Conservation (phyloP, 2,113 vertebrate species). For the Cynoglossus semilaevis region DNA sequence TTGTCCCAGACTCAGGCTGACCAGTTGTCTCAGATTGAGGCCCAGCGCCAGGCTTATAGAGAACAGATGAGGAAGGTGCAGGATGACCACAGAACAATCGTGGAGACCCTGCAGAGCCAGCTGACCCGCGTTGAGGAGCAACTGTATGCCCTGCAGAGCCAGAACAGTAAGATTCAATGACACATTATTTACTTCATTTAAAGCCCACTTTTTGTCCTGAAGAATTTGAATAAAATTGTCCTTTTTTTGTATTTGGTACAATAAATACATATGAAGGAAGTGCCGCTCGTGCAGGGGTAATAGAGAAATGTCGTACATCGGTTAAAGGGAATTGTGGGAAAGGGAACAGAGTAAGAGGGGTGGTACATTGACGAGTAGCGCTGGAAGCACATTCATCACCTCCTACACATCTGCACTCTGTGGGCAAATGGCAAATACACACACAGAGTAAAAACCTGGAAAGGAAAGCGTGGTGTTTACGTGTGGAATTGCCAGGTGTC, state of each 20-base stretch:
- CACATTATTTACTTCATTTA: neutral
- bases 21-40: slow-evolving; percentile 83
- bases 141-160: slow-evolving; percentile 85
- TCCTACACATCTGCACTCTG: slow-evolving; percentile 71
- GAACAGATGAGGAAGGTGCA: slow-evolving; percentile 90
- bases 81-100: slow-evolving; percentile 89
- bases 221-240: too few relatives aligned
- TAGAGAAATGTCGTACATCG: too few relatives aligned
- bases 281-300: too few relatives aligned
- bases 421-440: slow-evolving; percentile 48
- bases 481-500: slow-evolving; percentile 59
- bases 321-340: slow-evolving; percentile 25
- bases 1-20: slow-evolving; percentile 80
- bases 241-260: too few relatives aligned
- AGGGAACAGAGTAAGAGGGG: slow-evolving; percentile 11
- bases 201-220: too few relatives aligned
- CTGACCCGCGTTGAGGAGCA: slow-evolving; percentile 87
- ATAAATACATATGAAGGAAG: too few relatives aligned
- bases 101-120: slow-evolving; percentile 91
- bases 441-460: slow-evolving; percentile 37
- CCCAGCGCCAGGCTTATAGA: slow-evolving; percentile 81
- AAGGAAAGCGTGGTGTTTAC: slow-evolving; percentile 16
- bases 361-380: slow-evolving; percentile 38
- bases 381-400: slow-evolving; percentile 63
- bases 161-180: slow-evolving; percentile 77